Evolutionary conservation across 2,797 vertebrate genomes (phyloP).

Genomic region (Acipenser ruthenus): DNA sequence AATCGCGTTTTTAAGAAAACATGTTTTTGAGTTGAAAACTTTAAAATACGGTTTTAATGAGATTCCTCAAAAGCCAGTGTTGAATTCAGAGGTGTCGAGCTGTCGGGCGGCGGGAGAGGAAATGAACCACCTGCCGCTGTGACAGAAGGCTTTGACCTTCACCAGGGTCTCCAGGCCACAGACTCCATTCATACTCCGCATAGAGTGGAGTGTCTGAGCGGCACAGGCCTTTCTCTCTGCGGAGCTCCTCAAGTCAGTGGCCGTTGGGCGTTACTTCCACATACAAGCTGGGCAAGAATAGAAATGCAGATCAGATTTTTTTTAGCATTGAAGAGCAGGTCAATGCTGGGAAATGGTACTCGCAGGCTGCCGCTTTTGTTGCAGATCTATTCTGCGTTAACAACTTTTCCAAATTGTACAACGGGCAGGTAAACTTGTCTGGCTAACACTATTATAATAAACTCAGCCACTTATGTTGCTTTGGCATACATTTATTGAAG

Average conservation of each 20-base stretch:
- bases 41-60: slow-evolving; percentile 17
- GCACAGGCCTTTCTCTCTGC: slow-evolving; percentile 52
- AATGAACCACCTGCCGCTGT: slow-evolving; percentile 80
- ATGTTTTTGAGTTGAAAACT: not conserved
- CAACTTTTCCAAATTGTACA: slow-evolving; percentile 53
- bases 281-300: slow-evolving; percentile 77
- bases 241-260: slow-evolving; percentile 63
- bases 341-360: slow-evolving; percentile 74
- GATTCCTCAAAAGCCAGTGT: slow-evolving; percentile 17
- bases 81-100: slow-evolving; percentile 29
- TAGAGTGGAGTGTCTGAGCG: slow-evolving; percentile 57
- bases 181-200: slow-evolving; percentile 53
- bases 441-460: too few species aligned
- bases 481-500: too few species aligned
- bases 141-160: slow-evolving; percentile 87
- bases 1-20: not conserved
- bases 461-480: too few species aligned
- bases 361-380: slow-evolving; percentile 54
- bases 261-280: slow-evolving; percentile 77
- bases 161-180: slow-evolving; percentile 59
- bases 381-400: slow-evolving; percentile 54
- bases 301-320: slow-evolving; percentile 82
- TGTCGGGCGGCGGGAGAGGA: slow-evolving; percentile 49
- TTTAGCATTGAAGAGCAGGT: slow-evolving; percentile 72
- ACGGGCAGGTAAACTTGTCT: slow-evolving; percentile 44